Conservation (phyloP, 2,888 invertebrate species). For the Dinocampus coccinellae region DNA sequence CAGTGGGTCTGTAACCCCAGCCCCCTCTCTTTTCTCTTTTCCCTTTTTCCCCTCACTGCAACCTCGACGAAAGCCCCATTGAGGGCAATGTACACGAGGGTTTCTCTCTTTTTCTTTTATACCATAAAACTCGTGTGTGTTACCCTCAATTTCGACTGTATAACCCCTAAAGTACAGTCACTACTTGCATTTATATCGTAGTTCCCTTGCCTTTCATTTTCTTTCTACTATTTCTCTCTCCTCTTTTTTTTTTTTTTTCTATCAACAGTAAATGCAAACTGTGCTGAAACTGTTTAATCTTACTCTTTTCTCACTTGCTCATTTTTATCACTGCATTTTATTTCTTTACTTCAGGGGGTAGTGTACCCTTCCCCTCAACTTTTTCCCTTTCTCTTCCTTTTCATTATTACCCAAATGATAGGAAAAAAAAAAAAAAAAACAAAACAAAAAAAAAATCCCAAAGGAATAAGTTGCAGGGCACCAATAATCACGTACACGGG, state of each 20-base stretch:
- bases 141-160: neutral
- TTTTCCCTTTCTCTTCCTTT: neutral
- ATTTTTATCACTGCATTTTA: no score
- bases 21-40: constrained; percentile 19
- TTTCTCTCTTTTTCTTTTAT: neutral
- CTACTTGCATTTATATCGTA: neutral
- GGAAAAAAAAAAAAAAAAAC: neutral
- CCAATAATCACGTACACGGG: constrained; percentile 17
- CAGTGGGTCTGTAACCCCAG: no score
- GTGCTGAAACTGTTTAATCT: neutral
- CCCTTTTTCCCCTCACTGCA: constrained; percentile 20
- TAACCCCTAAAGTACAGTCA: neutral
- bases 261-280: neutral
- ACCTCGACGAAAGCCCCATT: neutral
- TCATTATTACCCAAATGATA: neutral
- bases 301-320: neutral
- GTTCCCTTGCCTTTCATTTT: neutral
- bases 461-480: constrained; percentile 19
- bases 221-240: neutral
- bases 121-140: neutral
- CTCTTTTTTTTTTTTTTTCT: neutral
- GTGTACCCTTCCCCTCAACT: no score
- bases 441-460: neutral
- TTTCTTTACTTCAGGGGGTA: no score
- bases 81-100: constrained; percentile 3